These are phyloP conservation scores for Lithobates sylvaticus DNA, from an alignment of 2,797 vertebrate genomes.

Conservation along the genomic window DNA sequence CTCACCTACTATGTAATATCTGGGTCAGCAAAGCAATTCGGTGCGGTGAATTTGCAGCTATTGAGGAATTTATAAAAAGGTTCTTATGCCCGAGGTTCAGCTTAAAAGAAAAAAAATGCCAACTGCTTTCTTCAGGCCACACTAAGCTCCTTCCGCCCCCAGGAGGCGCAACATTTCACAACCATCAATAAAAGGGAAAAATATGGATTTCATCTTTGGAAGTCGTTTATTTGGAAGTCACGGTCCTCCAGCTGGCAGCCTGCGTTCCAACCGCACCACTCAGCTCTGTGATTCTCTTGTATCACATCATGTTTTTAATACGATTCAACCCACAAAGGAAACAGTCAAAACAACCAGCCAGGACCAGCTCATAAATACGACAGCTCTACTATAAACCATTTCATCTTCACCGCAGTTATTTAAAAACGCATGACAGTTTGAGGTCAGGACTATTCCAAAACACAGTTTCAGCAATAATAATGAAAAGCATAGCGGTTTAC, in stretches of 20 bases:
- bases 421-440: background rate
- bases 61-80: too few species aligned
- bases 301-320: slow-evolving; percentile 4
- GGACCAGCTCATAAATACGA: background rate
- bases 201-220: background rate
- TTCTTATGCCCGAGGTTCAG: too few species aligned
- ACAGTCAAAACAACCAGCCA: background rate
- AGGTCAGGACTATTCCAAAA: background rate
- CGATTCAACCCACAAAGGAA: background rate
- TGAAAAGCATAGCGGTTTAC: background rate
- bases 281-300: too few species aligned
- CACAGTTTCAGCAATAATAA: background rate
- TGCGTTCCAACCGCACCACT: background rate
- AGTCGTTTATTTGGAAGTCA: background rate
- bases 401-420: background rate
- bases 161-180: too few species aligned
- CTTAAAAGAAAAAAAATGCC: too few species aligned
- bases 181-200: background rate
- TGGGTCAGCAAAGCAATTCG: too few species aligned
- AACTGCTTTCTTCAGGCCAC: too few species aligned
- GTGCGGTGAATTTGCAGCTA: too few species aligned
- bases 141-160: too few species aligned
- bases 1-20: too few species aligned
- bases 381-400: background rate
- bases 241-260: background rate